Conservation (phyloP, 2,113 vertebrate genomes). For the Prinia subflava region DNA sequence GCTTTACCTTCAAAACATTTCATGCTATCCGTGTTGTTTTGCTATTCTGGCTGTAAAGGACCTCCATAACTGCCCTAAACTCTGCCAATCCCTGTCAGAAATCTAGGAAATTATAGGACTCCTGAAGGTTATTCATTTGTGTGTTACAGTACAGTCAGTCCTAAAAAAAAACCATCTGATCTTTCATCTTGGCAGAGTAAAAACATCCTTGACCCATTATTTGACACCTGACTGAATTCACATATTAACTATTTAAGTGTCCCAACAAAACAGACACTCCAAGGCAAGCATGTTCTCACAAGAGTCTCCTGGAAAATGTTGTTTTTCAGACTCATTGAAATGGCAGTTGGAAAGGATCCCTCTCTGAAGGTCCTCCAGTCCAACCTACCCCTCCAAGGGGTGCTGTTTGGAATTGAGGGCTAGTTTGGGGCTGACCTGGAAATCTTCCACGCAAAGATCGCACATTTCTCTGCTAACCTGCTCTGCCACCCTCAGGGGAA, state of each 20-base stretch:
- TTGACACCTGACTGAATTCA: background rate
- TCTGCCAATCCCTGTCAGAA: background rate
- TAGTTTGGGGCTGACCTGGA: background rate
- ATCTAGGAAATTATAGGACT: background rate
- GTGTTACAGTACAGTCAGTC: background rate
- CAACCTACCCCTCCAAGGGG: background rate
- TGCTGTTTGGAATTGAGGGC: background rate
- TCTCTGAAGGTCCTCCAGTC: background rate
- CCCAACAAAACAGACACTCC: background rate
- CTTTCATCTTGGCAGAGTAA: background rate
- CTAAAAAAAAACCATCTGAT: background rate
- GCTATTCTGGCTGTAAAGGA: background rate
- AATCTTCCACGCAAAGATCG: rapidly evolving
- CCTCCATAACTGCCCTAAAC: background rate
- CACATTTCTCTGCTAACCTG: background rate
- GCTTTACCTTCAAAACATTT: background rate
- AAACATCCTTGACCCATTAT: background rate
- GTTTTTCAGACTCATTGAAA: background rate
- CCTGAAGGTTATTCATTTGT: background rate
- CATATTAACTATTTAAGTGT: background rate
- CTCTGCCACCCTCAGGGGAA: background rate
- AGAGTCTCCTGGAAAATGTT: background rate
- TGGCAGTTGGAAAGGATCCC: background rate
- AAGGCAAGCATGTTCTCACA: background rate
- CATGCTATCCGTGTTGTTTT: background rate